Evolutionary conservation across 1,140 invertebrate genomes (phyloP).

Genomic region (Drusus annulatus): DNA sequence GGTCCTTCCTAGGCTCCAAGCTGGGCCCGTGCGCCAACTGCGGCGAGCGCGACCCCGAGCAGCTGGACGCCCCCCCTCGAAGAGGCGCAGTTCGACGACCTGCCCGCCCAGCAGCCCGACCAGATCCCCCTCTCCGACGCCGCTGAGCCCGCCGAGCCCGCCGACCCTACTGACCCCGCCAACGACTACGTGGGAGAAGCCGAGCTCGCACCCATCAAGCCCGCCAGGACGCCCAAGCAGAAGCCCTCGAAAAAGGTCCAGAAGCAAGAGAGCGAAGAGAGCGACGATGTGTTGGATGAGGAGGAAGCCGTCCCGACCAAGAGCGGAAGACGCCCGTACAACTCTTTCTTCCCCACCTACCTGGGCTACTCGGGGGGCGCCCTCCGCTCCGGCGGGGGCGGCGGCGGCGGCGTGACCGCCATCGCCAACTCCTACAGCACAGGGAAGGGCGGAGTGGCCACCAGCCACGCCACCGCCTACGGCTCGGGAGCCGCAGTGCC

Average conservation of each 20-base stretch:
- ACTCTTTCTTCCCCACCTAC: slow-evolving; percentile 78
- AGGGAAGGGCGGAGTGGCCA: slow-evolving; percentile 77
- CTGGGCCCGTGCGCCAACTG: slow-evolving; percentile 46
- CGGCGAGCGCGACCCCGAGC: slow-evolving; percentile 22
- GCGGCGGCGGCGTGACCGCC: slow-evolving; percentile 72
- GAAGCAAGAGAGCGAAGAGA: slow-evolving; percentile 63
- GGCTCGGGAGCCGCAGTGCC: slow-evolving; percentile 63
- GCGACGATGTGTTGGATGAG: slow-evolving; percentile 67
- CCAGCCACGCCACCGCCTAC: slow-evolving; percentile 79
- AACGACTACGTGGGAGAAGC: slow-evolving; percentile 57
- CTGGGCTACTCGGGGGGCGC: slow-evolving; percentile 65
- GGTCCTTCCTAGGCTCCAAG: slow-evolving; percentile 52
- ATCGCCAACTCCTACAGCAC: slow-evolving; percentile 80
- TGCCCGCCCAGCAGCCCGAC: slow-evolving; percentile 38
- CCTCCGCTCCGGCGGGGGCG: slow-evolving; percentile 63
- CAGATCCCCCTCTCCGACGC: slow-evolving; percentile 55
- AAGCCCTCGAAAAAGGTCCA: slow-evolving; percentile 65
- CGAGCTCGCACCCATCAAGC: slow-evolving; percentile 27
- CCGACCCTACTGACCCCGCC: slow-evolving; percentile 59
- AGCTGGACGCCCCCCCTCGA: background rate
- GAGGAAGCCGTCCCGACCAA: slow-evolving; percentile 63
- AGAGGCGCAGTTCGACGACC: background rate
- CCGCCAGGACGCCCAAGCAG: slow-evolving; percentile 59
- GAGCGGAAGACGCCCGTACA: slow-evolving; percentile 62
- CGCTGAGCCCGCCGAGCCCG: slow-evolving; percentile 49